phyloP scores from a whole-genome alignment of 2,888 invertebrate genomes.

The Frankliniella fusca region DNA sequence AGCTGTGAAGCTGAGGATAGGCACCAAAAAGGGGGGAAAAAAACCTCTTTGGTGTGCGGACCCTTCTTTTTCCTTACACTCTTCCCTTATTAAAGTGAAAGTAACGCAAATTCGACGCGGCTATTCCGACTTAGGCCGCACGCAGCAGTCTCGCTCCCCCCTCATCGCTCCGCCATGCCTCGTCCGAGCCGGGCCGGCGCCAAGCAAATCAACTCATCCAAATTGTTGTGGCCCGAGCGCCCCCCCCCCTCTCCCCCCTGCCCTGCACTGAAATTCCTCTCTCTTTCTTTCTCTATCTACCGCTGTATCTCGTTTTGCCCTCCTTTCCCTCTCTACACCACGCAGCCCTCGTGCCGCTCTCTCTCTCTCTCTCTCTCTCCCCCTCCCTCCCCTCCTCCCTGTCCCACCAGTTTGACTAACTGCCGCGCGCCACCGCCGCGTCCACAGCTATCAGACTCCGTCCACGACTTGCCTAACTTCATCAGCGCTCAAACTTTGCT shows the following conservation, averaged over 20 bases:
- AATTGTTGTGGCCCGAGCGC: neutral
- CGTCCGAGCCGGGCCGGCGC: neutral
- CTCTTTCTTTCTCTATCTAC: neutral
- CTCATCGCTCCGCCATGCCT: neutral
- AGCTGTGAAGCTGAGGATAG: too few species aligned
- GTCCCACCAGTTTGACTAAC: neutral
- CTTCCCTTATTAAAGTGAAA: neutral
- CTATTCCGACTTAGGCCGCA: neutral
- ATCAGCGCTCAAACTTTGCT: conserved; percentile 9
- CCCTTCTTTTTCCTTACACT: too few species aligned
- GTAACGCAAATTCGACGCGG: conserved; percentile 11
- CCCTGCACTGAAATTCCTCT: neutral
- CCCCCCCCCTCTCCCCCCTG: neutral
- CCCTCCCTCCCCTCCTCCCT: neutral
- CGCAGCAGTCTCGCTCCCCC: neutral
- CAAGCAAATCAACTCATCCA: conserved; percentile 18
- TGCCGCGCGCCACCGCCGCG: neutral
- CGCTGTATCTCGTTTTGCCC: neutral
- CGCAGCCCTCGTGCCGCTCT: neutral
- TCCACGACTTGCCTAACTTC: neutral
- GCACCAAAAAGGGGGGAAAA: too few species aligned
- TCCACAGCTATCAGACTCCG: neutral
- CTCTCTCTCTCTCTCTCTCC: neutral
- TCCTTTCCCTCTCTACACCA: neutral
- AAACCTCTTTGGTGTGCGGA: too few species aligned